A percentile compares a stretch with the other conserved stretches of the same genome.
These are phyloP conservation scores for Pimpla rufipes DNA, from an alignment of 2,888 invertebrate genomes.

Conservation along the genomic window DNA sequence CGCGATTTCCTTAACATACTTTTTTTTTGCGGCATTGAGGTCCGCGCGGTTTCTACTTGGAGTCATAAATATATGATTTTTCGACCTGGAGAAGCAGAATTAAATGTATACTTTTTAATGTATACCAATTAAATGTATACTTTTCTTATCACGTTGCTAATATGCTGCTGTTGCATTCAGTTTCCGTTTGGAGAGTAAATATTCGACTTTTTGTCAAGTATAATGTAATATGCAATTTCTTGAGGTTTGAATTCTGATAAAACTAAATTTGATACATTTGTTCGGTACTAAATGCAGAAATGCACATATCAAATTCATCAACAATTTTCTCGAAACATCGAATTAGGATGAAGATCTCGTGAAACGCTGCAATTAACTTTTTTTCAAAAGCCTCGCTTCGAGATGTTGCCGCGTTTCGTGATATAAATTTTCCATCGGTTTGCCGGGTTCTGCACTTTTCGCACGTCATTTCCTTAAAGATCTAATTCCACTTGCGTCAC, in stretches of 20 bases:
- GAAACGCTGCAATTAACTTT: too few relatives aligned
- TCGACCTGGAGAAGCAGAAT: background rate
- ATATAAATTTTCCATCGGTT: too few relatives aligned
- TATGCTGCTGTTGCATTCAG: background rate
- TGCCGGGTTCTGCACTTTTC: background rate
- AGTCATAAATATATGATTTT: background rate
- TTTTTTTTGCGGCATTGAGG: background rate
- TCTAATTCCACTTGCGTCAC: background rate
- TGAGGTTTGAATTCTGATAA: too few relatives aligned
- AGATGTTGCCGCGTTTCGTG: too few relatives aligned
- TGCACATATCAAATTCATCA: background rate
- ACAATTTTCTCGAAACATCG: too few relatives aligned
- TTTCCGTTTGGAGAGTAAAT: background rate
- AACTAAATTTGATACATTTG: too few relatives aligned
- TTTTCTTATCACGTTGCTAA: background rate
- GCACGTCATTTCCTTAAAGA: background rate
- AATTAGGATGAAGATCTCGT: too few relatives aligned
- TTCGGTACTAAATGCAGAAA: background rate
- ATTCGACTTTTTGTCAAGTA: background rate
- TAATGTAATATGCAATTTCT: background rate
- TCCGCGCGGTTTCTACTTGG: background rate
- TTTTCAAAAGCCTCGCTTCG: too few relatives aligned
- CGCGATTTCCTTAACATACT: background rate
- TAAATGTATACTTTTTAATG: background rate
- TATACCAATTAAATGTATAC: background rate